Evolutionary conservation across 2,113 vertebrate genomes (phyloP).

Genomic region (Telmatochromis sp.): DNA sequence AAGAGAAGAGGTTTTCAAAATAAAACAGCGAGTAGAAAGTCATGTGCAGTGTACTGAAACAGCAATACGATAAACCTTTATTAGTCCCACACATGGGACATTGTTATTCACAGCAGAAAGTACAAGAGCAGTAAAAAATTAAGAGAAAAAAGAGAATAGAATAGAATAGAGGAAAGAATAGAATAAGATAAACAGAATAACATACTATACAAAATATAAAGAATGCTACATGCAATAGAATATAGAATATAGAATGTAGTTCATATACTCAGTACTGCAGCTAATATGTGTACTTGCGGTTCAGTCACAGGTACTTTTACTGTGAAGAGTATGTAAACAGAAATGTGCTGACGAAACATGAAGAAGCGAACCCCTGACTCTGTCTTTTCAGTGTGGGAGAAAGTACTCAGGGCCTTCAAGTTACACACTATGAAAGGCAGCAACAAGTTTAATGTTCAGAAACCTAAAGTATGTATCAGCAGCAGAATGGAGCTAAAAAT

Average conservation of each 20-base stretch:
- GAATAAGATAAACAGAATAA: neutral
- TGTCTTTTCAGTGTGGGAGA: no score
- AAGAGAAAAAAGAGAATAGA: neutral
- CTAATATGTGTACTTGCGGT: neutral
- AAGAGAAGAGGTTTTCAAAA: neutral
- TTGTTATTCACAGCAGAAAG: neutral
- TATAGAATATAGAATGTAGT: neutral
- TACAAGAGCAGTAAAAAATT: neutral
- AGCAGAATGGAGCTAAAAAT: no score
- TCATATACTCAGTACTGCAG: neutral
- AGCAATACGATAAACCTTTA: neutral
- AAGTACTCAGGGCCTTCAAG: no score
- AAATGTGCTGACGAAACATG: neutral
- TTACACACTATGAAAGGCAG: no score
- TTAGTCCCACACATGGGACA: neutral
- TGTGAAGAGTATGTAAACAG: neutral
- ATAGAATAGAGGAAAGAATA: neutral
- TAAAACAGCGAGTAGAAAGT: neutral
- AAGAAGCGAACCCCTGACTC: neutral
- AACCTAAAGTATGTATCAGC: no score
- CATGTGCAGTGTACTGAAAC: neutral
- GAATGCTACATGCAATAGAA: neutral
- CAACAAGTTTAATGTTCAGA: no score
- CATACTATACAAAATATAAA: neutral
- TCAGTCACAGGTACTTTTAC: neutral